Evolutionary conservation across 2,113 vertebrate species (phyloP), one percentile per base, ranked within the genome.

Genomic region (Pelobates fuscus): DNA sequence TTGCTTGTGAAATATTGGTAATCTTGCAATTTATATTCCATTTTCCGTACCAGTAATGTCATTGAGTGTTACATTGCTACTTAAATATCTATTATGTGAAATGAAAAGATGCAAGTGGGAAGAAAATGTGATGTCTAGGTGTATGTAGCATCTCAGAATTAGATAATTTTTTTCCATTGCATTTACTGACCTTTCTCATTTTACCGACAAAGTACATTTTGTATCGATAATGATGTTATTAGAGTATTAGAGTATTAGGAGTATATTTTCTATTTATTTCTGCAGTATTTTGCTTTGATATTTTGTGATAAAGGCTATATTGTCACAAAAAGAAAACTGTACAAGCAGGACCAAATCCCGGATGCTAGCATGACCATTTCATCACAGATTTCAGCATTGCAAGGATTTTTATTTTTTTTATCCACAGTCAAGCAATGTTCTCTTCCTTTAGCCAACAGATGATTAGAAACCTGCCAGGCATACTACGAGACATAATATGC

Each of bases 401-500:
- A 24, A 71, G 54, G 23, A 26, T 23, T 75, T 67, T 75, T 75
- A 59, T 29, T 75, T 67, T 65, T 77, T 59, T 61, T 60, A 44
- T 59, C 63, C 55, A 25, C 54, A 60, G 55, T 59, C 55, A 67
- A 66, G 71, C 54, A 75, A 75, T 75, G 71, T 66, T 46, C 63
- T 75, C 66, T 68, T 72, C 44, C 43, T 17, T 52, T 68, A 68
- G 64, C 73, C 73, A 61, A 68, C 41, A 61, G 65, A 67, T 67
- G 63, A 77, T 77, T 77, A 77, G 73, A 68, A 77, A 68, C 62
- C 73, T 68, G 64, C 64, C 64, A 76, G 73, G 65, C 73, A 67
- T 61, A 64, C 65, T 52, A 20, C 26, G 59, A 61, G 65, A 61
- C 55, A 77, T 41, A 77, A 77, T 68, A 64, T 68, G 68, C 65